Evolutionary conservation across 1,140 invertebrate species (phyloP).

Genomic region (Heliconius melpomene): DNA sequence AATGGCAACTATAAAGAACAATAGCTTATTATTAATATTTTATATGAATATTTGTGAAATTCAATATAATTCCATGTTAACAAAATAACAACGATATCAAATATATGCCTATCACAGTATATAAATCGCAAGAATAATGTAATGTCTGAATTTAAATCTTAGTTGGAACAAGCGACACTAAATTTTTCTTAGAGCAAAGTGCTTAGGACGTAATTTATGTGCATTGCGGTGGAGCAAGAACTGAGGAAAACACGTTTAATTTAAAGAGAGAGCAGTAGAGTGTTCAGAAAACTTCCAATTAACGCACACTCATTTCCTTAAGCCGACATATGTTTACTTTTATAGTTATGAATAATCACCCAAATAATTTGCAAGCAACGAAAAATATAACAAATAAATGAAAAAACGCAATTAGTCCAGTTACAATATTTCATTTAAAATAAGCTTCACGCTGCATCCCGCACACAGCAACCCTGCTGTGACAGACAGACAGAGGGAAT

Average conservation of each 20-base stretch:
- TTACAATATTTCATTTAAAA: too few species aligned
- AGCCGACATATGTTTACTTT: not conserved
- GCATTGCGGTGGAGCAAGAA: not conserved
- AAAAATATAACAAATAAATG: too few species aligned
- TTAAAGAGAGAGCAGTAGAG: not conserved
- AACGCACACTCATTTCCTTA: not conserved
- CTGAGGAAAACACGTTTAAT: not conserved
- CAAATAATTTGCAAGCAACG: too few species aligned
- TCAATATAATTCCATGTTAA: too few species aligned
- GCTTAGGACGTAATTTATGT: conserved; percentile 9
- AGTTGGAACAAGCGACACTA: not conserved
- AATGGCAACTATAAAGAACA: too few species aligned
- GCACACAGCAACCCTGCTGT: too few species aligned
- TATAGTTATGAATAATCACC: not conserved
- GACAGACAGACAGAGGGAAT: too few species aligned
- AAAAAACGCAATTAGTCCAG: too few species aligned
- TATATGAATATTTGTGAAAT: too few species aligned
- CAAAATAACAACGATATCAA: too few species aligned
- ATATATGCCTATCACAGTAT: not conserved
- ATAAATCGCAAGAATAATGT: not conserved
- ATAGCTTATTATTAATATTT: too few species aligned
- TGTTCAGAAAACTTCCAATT: not conserved
- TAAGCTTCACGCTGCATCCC: too few species aligned
- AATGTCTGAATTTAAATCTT: not conserved
- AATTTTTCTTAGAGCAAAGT: conserved; percentile 8